Conservation (phyloP, 1,140 invertebrate species). For the Caenorhabditis latens region DNA sequence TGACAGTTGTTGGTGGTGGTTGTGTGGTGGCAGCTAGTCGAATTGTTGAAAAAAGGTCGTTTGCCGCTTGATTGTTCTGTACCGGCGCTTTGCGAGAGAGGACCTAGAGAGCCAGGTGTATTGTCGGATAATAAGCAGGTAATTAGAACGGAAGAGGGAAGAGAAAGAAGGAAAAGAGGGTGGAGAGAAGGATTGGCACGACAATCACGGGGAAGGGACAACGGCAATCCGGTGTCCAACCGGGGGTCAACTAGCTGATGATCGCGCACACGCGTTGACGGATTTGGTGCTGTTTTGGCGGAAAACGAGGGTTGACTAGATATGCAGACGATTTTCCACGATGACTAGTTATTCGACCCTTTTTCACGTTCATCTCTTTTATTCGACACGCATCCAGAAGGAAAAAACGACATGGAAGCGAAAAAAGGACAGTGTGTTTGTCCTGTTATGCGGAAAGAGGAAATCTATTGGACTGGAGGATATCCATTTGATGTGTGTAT, state of each 20-base stretch:
- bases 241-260: conserved; percentile 39
- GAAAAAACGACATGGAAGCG: not conserved
- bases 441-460: conserved; percentile 46
- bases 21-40: conserved; percentile 45
- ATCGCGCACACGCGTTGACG: conserved; percentile 31
- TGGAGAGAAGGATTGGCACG: not conserved
- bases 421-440: conserved; percentile 52
- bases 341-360: conserved; percentile 49
- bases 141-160: conserved; percentile 51
- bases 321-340: conserved; percentile 32
- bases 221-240: conserved; percentile 10
- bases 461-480: not conserved
- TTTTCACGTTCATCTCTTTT: conserved; percentile 23
- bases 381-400: not conserved
- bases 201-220: conserved; percentile 23
- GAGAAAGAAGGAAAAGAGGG: not conserved
- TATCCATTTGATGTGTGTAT: not conserved
- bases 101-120: conserved; percentile 51
- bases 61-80: conserved; percentile 48
- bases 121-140: conserved; percentile 56
- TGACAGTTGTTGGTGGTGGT: not conserved
- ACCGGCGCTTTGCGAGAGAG: not conserved
- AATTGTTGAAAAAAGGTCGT: conserved; percentile 54
- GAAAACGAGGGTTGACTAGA: not conserved
- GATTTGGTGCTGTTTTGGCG: conserved; percentile 36